Base-by-base conservation (phyloP, 1,140 invertebrate species). In the Ceratoteleas bidentatus region DNA sequence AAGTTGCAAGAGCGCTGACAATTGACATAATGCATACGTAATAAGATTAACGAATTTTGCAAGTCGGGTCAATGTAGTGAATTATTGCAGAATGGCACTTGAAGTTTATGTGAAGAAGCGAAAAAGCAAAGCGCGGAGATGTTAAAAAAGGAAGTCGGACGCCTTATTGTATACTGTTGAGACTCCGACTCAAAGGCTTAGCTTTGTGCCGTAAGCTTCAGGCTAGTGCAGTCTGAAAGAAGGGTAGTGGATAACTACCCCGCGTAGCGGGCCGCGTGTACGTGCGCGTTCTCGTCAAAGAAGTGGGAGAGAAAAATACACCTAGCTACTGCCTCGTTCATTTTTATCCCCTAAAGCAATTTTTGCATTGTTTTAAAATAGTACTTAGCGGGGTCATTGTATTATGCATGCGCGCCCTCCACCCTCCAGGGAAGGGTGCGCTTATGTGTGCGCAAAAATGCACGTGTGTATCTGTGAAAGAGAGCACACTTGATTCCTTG, bases 291-390 rank as follows among this genome's bases (percentile, higher is more conserved):
- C 85, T 82, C 80, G 83, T 86, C 85, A 86, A 87, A 88, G 86
- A 85, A 87, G 85, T 87, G 84, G 85, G 85, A 87, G 89, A 89
- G 88, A 91, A 90, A 91, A 91, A 90, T 91, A 91, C 88, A 91
- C 89, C 90, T 90, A 91, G 86, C 90, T 89, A 89, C 84, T 84
- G 76, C 88, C 89, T 91, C 90, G 89, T 92, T 92, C 91, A 92
- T 92, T 91, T 91, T 92, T 91, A 92, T 91, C 90, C 91, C 91
- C 91, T 92, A 91, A 92, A 92, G 91, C 91, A 92, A 92, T 92
- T 92, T 92, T 90, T 91, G 90, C 90, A 92, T 92, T 92, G 91
- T 92, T 92, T 92, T 92, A 91, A 92, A 92, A 92, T 92, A 91
- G 91, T 92, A 92, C 91, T 92, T 92, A 92, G 89, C 90, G 89